phyloP scores from a whole-genome alignment of 1,140 invertebrate species.

The Hyles vespertilio region DNA sequence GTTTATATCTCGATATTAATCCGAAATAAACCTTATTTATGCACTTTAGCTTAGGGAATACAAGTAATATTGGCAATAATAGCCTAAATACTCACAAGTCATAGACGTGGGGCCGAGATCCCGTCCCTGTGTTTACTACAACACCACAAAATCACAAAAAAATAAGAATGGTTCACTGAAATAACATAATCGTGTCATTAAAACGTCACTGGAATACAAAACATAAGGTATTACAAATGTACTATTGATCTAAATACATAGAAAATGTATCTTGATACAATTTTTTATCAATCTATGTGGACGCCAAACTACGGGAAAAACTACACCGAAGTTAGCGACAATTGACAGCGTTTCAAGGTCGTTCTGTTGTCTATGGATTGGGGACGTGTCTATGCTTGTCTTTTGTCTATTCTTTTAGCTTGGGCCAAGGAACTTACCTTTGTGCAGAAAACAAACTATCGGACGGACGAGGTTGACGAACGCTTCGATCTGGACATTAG shows the following conservation, averaged over 20 bases:
- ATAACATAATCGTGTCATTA: constrained; percentile 54
- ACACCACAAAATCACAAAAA: constrained; percentile 47
- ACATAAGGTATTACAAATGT: constrained; percentile 41
- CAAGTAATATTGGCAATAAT: constrained; percentile 34
- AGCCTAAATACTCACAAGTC: constrained; percentile 70
- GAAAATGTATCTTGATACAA: constrained; percentile 51
- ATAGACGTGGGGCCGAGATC: constrained; percentile 70
- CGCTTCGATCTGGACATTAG: no score
- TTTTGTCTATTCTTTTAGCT: constrained; percentile 20
- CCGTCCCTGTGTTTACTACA: constrained; percentile 67
- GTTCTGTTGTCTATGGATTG: constrained; percentile 44
- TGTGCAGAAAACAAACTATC: no score
- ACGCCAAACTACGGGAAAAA: constrained; percentile 75
- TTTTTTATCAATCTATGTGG: constrained; percentile 64
- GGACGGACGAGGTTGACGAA: no score
- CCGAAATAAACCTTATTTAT: constrained; percentile 1
- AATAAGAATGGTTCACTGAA: constrained; percentile 55
- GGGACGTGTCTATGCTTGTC: constrained; percentile 21
- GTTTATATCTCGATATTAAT: neutral
- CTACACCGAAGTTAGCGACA: constrained; percentile 65
- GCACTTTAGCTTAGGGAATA: constrained; percentile 14
- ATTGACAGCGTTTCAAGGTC: constrained; percentile 47
- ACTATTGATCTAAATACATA: constrained; percentile 68
- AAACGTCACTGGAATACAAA: constrained; percentile 51
- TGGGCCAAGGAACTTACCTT: neutral